Percentiles rank a stretch among this genome's conserved stretches.
phyloP scores from a whole-genome alignment of 2,113 vertebrate species.

The Actenoides hombroni region DNA sequence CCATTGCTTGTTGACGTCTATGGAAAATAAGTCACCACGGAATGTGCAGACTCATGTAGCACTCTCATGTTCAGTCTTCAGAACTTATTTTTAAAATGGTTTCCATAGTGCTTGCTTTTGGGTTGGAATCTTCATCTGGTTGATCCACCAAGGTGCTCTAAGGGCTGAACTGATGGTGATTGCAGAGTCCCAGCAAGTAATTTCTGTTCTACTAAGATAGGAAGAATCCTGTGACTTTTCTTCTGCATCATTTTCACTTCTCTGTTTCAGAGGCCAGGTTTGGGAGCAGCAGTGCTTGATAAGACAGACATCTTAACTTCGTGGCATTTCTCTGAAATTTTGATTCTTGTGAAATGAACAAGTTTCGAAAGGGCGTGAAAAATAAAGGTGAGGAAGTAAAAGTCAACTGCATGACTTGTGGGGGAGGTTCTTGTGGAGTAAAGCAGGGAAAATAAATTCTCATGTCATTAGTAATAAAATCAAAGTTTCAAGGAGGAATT shows the following conservation, averaged over 20 bases:
- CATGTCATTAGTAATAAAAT: background rate
- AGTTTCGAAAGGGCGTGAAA: background rate
- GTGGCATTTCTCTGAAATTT: background rate
- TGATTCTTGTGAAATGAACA: background rate
- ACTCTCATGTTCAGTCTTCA: background rate
- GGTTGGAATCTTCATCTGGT: background rate
- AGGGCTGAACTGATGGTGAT: background rate
- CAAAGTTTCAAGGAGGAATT: background rate
- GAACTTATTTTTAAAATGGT: background rate
- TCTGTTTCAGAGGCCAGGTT: background rate
- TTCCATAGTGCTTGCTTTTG: background rate
- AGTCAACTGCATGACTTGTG: background rate
- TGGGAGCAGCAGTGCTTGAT: background rate
- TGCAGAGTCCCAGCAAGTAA: background rate
- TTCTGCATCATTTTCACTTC: background rate
- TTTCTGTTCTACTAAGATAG: background rate
- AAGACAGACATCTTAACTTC: background rate
- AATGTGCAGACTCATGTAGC: background rate
- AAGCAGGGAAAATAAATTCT: background rate
- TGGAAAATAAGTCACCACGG: background rate
- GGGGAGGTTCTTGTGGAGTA: background rate
- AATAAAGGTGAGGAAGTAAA: background rate
- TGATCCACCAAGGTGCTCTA: background rate
- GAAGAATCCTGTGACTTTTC: background rate
- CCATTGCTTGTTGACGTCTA: background rate